Base-by-base conservation (phyloP, 2,113 vertebrate species). In the Limnothrissa miodon region DNA sequence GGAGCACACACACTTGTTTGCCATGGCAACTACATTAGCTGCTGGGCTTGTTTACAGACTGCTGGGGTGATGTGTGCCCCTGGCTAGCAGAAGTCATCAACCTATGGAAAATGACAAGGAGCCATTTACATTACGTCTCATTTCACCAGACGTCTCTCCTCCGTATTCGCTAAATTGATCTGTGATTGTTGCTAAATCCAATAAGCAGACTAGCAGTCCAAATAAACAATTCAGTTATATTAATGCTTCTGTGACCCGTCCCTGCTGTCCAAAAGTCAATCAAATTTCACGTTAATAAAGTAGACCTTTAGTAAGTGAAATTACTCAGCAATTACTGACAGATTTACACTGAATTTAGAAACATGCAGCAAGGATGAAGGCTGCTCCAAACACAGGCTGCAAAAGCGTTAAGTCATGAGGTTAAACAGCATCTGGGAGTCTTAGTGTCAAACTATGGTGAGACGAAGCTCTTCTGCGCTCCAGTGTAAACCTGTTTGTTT, bases 1-100 rank as follows among this genome's bases (percentile, higher is more conserved):
- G 51, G 51, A 56, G 51, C 51, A 53, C 51, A 66, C 25, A 33
- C 59, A 33, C 25, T 15, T 1, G 59, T 66, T 66, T 9, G 70
- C 85, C 85, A 91, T 86, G 86, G 87, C 87, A 88, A 89, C 87
- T 0, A 13, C 81, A 81, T 80, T 82, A 74, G 83, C 86, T 45
- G 83, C 82, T 83, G 85, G 59, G 81, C 85, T 83, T 87, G 85
- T 88, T 91, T 84, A 88, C 85, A 88, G 82, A 46, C 5, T 10
- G 33, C 15, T 25, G 45, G n/a, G 29, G 59, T 5, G 59, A 66
- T 11, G 25, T 10, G 7, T 29, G n/a, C 59, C 25, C 29, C 4
- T 13, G 25, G 29, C 11, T 29, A 10, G 7, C 59, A 66, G 8
- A 33, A 33, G 59, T 25, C 25, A 2, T 9, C 25, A 2, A 25